phyloP scores from a whole-genome alignment of 1,140 invertebrate genomes.

The Charaxes varanes region DNA sequence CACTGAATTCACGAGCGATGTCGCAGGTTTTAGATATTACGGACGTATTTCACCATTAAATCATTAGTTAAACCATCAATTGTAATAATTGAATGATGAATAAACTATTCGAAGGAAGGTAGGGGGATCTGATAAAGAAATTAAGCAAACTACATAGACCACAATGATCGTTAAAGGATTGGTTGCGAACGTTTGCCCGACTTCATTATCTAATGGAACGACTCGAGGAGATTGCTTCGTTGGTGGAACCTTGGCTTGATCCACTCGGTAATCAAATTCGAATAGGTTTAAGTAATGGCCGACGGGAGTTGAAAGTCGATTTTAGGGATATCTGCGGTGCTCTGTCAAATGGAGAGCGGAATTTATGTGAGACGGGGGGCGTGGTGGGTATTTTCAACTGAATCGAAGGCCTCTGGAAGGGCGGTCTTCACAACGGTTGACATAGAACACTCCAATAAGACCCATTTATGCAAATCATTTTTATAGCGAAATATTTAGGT shows the following conservation, averaged over 20 bases:
- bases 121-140: slow-evolving; percentile 11
- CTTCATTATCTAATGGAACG: slow-evolving; percentile 34
- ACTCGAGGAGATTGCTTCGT: slow-evolving; percentile 33
- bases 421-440: slow-evolving; percentile 14
- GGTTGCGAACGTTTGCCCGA: slow-evolving; percentile 19
- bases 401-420: slow-evolving; percentile 17
- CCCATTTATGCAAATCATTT: too few relatives aligned
- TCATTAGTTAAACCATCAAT: too few relatives aligned
- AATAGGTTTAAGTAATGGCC: slow-evolving; percentile 33
- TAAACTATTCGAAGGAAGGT: too few relatives aligned
- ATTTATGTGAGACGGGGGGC: slow-evolving; percentile 29
- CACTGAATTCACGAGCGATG: too few relatives aligned
- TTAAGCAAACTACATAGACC: slow-evolving; percentile 7
- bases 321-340: slow-evolving; percentile 25
- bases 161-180: slow-evolving; percentile 7
- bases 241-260: slow-evolving; percentile 19
- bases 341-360: slow-evolving; percentile 34
- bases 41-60: too few relatives aligned
- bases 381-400: slow-evolving; percentile 23
- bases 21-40: too few relatives aligned
- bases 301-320: slow-evolving; percentile 26
- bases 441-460: too few relatives aligned
- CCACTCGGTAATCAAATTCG: slow-evolving; percentile 28
- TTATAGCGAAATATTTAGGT: too few relatives aligned
- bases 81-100: too few relatives aligned